phyloP scores from a whole-genome alignment of 2,113 vertebrate genomes.

The Callionymus lyra region DNA sequence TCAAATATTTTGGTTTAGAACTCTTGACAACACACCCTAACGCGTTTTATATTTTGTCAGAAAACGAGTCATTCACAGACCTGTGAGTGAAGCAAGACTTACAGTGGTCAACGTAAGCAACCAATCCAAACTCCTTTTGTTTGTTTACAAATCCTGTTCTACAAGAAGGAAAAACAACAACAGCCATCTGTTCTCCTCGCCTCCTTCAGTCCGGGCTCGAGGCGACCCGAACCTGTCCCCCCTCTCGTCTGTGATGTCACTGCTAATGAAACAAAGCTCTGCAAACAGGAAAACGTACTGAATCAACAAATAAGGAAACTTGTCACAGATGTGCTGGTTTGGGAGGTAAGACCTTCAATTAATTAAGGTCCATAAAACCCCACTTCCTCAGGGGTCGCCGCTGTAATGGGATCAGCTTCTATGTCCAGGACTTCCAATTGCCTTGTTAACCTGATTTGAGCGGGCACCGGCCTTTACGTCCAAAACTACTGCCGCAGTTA shows the following conservation, averaged over 20 bases:
- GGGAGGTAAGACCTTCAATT: constrained; percentile 83
- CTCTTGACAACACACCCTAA: too few relatives aligned
- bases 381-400: constrained; percentile 20
- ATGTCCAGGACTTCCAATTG: constrained; percentile 29
- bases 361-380: constrained; percentile 71
- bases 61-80: too few relatives aligned
- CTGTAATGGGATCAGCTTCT: constrained; percentile 51
- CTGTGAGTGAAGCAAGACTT: too few relatives aligned
- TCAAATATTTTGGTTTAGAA: too few relatives aligned
- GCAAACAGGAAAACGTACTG: constrained; percentile 67
- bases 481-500: constrained; percentile 21
- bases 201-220: constrained; percentile 10
- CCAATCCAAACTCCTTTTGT: too few relatives aligned
- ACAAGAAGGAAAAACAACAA: not conserved
- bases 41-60: too few relatives aligned
- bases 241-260: constrained; percentile 26
- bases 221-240: constrained; percentile 9
- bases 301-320: constrained; percentile 75
- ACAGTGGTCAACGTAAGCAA: too few relatives aligned
- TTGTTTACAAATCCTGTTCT: too few relatives aligned
- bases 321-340: constrained; percentile 74
- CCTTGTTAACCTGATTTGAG: constrained; percentile 53
- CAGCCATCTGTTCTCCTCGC: not conserved
- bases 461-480: constrained; percentile 35
- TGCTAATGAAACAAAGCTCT: constrained; percentile 63